Percentiles rank a stretch among this genome's conserved stretches.
These are phyloP conservation scores for Rhodophaea formosa DNA, from an alignment of 2,888 invertebrate species.

Conservation along the genomic window DNA sequence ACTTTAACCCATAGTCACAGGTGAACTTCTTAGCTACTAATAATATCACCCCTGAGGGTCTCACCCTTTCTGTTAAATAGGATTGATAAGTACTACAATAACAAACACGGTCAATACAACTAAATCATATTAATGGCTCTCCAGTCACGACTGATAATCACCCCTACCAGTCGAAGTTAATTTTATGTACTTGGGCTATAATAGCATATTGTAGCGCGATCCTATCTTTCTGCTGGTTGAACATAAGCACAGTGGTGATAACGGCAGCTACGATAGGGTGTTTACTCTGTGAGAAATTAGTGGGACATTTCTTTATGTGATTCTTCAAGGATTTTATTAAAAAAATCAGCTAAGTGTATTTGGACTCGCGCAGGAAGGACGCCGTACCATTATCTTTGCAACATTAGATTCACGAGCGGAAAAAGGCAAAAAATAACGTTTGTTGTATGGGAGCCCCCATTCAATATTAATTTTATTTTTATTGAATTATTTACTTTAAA, in stretches of 20 bases:
- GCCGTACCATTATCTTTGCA: too few relatives aligned
- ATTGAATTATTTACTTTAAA: too few relatives aligned
- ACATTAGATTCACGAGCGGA: too few relatives aligned
- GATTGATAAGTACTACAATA: background rate
- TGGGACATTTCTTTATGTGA: constrained; percentile 18
- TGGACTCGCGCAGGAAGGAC: too few relatives aligned
- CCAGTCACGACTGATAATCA: constrained; percentile 27
- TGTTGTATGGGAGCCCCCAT: too few relatives aligned
- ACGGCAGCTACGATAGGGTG: constrained; percentile 41
- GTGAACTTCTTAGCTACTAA: too few relatives aligned
- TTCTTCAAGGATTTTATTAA: too few relatives aligned
- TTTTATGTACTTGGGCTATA: constrained; percentile 50
- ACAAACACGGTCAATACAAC: constrained; percentile 9
- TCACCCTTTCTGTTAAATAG: background rate
- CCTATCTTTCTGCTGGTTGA: constrained; percentile 70
- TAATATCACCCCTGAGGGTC: background rate
- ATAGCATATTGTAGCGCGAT: constrained; percentile 64
- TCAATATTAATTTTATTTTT: too few relatives aligned
- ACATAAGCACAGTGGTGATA: constrained; percentile 56
- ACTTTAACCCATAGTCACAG: too few relatives aligned
- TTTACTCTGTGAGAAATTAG: constrained; percentile 18
- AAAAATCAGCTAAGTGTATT: too few relatives aligned
- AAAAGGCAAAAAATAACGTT: too few relatives aligned
- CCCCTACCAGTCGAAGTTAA: constrained; percentile 46
- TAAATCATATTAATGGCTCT: constrained; percentile 18